These are phyloP conservation scores for Brachyhypopomus occidentalis DNA, from an alignment of 2,113 vertebrate species.

Conservation along the genomic window DNA sequence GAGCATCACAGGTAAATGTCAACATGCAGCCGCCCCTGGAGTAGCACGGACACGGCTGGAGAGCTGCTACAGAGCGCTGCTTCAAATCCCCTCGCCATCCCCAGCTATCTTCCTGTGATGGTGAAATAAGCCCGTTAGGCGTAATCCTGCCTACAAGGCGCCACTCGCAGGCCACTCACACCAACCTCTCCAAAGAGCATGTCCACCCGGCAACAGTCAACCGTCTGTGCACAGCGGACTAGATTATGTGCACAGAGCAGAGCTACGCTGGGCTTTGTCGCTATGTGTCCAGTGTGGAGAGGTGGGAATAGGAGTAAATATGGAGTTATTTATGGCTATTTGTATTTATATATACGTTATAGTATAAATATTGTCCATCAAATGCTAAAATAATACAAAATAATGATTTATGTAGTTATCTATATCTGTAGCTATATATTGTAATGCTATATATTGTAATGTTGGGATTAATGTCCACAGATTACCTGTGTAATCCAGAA, in stretches of 20 bases:
- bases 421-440: no score
- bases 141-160: slow-evolving; percentile 65
- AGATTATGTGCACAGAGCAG: no score
- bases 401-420: no score
- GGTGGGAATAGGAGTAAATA: no score
- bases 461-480: slow-evolving; percentile 67
- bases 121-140: slow-evolving; percentile 75
- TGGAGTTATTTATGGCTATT: no score
- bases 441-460: neutral
- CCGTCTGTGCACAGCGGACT: neutral
- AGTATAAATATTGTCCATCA: no score
- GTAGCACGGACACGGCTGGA: neutral
- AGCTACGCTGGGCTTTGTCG: no score
- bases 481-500: slow-evolving; percentile 93
- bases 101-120: slow-evolving; percentile 65
- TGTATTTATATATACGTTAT: no score
- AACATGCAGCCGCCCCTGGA: neutral
- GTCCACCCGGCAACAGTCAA: neutral
- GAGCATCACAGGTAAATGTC: neutral
- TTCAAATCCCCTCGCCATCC: slow-evolving; percentile 42
- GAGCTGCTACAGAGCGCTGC: slow-evolving; percentile 22
- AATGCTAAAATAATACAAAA: no score
- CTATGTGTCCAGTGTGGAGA: neutral
- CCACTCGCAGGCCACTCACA: slow-evolving; percentile 9
- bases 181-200: slow-evolving; percentile 9